phyloP scores from a whole-genome alignment of 1,140 invertebrate species.

The Tribolium castaneum region DNA sequence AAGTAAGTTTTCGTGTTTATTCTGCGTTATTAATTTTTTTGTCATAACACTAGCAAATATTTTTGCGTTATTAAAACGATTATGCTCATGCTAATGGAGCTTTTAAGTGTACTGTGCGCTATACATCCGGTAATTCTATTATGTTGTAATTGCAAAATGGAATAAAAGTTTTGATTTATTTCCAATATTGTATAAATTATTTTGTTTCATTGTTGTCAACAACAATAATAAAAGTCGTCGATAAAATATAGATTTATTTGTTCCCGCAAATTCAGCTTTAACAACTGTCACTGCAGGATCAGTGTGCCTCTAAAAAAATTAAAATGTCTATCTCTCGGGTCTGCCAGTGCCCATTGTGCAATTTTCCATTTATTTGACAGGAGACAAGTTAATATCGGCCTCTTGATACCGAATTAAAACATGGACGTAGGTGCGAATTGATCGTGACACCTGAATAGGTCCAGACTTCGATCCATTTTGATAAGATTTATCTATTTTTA shows the following conservation, averaged over 20 bases:
- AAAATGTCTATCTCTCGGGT: not conserved
- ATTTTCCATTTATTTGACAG: not conserved
- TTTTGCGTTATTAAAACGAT: no score
- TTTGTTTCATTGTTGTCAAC: not conserved
- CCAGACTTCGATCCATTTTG: not conserved
- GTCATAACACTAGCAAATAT: no score
- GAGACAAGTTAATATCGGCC: not conserved
- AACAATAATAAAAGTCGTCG: not conserved
- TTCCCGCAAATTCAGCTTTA: not conserved
- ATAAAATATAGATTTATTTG: not conserved
- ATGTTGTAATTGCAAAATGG: not conserved
- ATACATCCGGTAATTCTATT: no score
- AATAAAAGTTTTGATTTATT: not conserved
- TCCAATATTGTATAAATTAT: not conserved
- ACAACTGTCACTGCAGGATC: not conserved
- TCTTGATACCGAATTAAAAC: not conserved
- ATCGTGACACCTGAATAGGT: not conserved
- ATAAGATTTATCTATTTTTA: conserved; percentile 28
- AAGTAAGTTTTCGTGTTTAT: no score
- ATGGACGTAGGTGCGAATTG: not conserved
- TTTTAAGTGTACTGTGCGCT: no score
- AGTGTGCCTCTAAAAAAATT: no score
- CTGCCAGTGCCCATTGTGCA: not conserved
- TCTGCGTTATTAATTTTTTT: no score
- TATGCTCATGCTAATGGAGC: no score